A percentile compares a stretch with the other conserved stretches of the same genome.
These are phyloP conservation scores for Acanthosepion esculentum DNA, from an alignment of 2,888 invertebrate species.

Conservation along the genomic window DNA sequence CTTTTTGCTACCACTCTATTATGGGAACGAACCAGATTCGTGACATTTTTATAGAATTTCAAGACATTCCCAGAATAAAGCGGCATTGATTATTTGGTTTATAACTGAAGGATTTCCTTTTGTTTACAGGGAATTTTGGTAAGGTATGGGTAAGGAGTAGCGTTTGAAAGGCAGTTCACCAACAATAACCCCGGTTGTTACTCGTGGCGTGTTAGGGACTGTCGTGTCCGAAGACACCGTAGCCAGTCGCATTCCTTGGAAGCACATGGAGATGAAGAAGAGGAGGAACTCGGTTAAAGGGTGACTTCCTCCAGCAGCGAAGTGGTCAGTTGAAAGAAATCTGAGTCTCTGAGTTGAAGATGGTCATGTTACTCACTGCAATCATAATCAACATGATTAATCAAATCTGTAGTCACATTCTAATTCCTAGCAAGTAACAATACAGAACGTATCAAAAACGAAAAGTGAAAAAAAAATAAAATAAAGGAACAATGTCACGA, in stretches of 20 bases:
- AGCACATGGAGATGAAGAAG: conserved; percentile 38
- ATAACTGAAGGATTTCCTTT: too few species aligned
- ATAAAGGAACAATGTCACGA: not conserved
- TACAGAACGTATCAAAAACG: not conserved
- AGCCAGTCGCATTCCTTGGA: conserved; percentile 34
- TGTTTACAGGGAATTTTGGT: too few species aligned
- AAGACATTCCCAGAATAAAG: too few species aligned
- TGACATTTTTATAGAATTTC: too few species aligned
- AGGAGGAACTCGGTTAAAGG: conserved; percentile 2
- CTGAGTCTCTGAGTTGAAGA: not conserved
- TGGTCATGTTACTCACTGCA: conserved; percentile 22
- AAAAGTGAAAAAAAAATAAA: not conserved
- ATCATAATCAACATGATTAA: conserved; percentile 38
- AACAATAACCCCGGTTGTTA: conserved; percentile 43
- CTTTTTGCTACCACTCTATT: too few species aligned
- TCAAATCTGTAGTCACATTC: not conserved
- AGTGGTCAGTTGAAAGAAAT: not conserved
- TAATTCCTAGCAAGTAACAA: not conserved
- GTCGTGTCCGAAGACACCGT: conserved; percentile 11
- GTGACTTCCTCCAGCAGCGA: conserved; percentile 35
- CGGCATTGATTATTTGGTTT: too few species aligned
- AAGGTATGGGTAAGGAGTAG: not conserved
- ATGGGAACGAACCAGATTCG: too few species aligned
- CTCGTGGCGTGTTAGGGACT: conserved; percentile 35
- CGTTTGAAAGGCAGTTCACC: not conserved